A percentile compares a stretch with the other conserved stretches of the same genome.
Evolutionary conservation across 2,888 invertebrate species (phyloP).

Genomic region (Dasysyrphus albostriatus): DNA sequence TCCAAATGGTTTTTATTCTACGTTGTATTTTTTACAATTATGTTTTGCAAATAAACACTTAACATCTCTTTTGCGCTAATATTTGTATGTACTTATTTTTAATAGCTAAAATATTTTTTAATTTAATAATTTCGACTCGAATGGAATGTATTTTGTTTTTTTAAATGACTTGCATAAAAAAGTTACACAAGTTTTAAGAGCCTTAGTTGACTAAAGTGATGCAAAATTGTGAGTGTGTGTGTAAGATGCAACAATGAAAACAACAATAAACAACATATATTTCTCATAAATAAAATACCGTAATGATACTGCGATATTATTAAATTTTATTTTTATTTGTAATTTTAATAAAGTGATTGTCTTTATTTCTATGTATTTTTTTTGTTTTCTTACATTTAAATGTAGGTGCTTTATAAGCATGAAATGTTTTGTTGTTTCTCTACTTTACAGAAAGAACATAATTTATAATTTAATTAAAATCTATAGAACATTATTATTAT

Average conservation of each 20-base stretch:
- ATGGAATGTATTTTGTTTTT: constrained; percentile 36
- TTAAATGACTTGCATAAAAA: constrained; percentile 63
- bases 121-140: constrained; percentile 38
- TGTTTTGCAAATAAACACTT: constrained; percentile 70
- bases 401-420: constrained; percentile 68
- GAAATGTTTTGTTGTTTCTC: constrained; percentile 46
- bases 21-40: constrained; percentile 50
- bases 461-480: constrained; percentile 29
- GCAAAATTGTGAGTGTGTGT: neutral
- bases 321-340: constrained; percentile 5
- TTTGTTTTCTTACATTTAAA: constrained; percentile 50
- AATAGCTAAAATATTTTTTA: constrained; percentile 40
- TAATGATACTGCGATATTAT: constrained; percentile 35
- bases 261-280: constrained; percentile 47
- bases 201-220: constrained; percentile 46
- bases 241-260: constrained; percentile 52
- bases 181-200: constrained; percentile 56
- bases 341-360: constrained; percentile 69
- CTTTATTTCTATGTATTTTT: constrained; percentile 64
- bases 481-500: constrained; percentile 21
- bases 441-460: constrained; percentile 48
- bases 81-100: constrained; percentile 18
- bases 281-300: constrained; percentile 35
- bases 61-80: constrained; percentile 61
- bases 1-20: constrained; percentile 73